These are phyloP conservation scores for Metridium senile DNA, from an alignment of 92 coral and sea anemone genomes.

Conservation along the genomic window DNA sequence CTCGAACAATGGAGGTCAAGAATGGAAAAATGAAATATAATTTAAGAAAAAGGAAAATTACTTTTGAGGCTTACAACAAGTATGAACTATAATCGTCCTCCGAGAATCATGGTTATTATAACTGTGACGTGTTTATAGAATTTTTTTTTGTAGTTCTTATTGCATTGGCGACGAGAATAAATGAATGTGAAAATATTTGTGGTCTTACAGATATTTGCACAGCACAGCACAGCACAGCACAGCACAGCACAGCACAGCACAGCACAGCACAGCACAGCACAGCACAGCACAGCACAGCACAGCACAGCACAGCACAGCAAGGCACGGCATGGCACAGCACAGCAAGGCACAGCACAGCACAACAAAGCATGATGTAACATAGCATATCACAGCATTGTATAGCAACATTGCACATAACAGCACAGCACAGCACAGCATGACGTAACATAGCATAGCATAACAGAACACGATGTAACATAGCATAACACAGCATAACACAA, in stretches of 20 bases:
- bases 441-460: not conserved
- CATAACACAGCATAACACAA: not conserved
- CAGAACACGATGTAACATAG: not conserved
- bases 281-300: not conserved
- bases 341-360: not conserved
- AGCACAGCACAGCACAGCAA: not conserved
- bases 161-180: no score
- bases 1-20: no score
- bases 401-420: not conserved
- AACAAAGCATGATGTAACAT: not conserved
- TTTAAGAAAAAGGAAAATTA: no score
- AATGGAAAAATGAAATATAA: no score
- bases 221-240: not conserved
- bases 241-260: not conserved
- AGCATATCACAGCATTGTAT: not conserved
- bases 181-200: not conserved
- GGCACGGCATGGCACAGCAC: not conserved
- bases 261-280: not conserved
- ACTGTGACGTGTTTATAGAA: no score
- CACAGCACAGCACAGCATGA: not conserved
- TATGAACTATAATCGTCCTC: no score
- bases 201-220: no score
- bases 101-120: no score
- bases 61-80: no score
- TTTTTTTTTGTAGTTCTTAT: no score